Evolutionary conservation across 1,140 invertebrate species (phyloP).

Genomic region (Eriosoma lanigerum): DNA sequence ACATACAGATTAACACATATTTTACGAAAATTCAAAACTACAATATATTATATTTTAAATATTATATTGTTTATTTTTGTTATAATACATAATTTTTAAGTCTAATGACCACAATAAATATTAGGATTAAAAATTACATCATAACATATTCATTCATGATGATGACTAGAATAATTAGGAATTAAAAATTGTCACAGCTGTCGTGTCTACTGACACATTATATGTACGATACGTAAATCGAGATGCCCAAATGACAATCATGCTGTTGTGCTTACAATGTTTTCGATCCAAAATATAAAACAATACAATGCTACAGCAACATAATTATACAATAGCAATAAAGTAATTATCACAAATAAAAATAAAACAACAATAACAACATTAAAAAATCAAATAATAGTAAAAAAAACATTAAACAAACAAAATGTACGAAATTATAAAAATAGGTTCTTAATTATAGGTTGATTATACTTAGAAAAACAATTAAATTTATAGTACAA

Average conservation of each 20-base stretch:
- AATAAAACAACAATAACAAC: slow-evolving; percentile 46
- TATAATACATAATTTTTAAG: slow-evolving; percentile 40
- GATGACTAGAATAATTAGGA: slow-evolving; percentile 50
- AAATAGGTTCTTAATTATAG: slow-evolving; percentile 13
- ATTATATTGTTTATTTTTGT: slow-evolving; percentile 27
- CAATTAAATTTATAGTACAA: slow-evolving; percentile 37
- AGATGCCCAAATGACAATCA: slow-evolving; percentile 25
- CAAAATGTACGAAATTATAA: slow-evolving; percentile 6
- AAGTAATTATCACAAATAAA: slow-evolving; percentile 39
- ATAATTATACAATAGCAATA: slow-evolving; percentile 9
- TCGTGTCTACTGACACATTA: background rate
- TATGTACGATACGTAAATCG: slow-evolving; percentile 42
- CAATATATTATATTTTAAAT: slow-evolving; percentile 32
- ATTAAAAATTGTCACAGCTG: slow-evolving; percentile 47
- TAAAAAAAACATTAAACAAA: slow-evolving; percentile 26
- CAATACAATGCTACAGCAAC: slow-evolving; percentile 33
- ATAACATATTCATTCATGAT: slow-evolving; percentile 38
- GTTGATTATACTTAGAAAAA: slow-evolving; percentile 18
- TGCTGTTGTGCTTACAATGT: slow-evolving; percentile 39
- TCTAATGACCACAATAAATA: slow-evolving; percentile 48
- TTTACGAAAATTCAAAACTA: no score
- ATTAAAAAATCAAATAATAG: slow-evolving; percentile 12
- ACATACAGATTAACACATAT: no score
- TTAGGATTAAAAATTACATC: slow-evolving; percentile 46
- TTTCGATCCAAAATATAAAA: slow-evolving; percentile 24